Conservation (phyloP, 2,113 vertebrate genomes). For the Mirza zaza region DNA sequence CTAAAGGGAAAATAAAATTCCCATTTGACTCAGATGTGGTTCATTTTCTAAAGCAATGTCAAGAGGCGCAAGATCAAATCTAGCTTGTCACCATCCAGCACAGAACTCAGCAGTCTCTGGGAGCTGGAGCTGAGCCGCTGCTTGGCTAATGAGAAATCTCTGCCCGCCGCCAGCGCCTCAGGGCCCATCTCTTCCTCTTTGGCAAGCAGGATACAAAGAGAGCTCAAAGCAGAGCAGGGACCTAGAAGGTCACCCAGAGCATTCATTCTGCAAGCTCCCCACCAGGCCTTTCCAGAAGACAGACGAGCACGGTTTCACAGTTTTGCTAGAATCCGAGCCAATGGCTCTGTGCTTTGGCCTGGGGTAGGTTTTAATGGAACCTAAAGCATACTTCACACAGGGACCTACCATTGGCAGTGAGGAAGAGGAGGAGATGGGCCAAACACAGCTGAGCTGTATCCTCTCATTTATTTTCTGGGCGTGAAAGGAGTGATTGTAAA, state of each 20-base stretch:
- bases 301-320: not conserved
- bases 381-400: not conserved
- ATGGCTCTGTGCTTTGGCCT: not conserved
- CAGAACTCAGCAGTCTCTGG: conserved; percentile 4
- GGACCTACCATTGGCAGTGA: not conserved
- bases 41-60: conserved; percentile 40
- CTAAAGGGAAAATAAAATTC: conserved; percentile 40
- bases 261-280: conserved; percentile 23
- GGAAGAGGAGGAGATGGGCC: not conserved
- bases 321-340: not conserved
- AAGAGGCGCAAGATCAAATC: conserved; percentile 54
- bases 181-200: conserved; percentile 54
- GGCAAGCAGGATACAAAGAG: conserved; percentile 41
- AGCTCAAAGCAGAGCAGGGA: conserved; percentile 31
- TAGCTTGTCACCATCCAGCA: not conserved
- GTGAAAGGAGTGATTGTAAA: conserved; percentile 46
- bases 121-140: not conserved
- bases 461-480: not conserved
- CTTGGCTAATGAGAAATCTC: conserved; percentile 59
- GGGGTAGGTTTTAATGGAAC: not conserved
- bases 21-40: not conserved
- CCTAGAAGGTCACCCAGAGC: conserved; percentile 58
- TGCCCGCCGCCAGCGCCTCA: conserved; percentile 22
- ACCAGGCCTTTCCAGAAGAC: conserved; percentile 34
- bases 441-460: not conserved